Evolutionary conservation across 2,888 invertebrate species (phyloP).

Genomic region (Dioctria linearis): DNA sequence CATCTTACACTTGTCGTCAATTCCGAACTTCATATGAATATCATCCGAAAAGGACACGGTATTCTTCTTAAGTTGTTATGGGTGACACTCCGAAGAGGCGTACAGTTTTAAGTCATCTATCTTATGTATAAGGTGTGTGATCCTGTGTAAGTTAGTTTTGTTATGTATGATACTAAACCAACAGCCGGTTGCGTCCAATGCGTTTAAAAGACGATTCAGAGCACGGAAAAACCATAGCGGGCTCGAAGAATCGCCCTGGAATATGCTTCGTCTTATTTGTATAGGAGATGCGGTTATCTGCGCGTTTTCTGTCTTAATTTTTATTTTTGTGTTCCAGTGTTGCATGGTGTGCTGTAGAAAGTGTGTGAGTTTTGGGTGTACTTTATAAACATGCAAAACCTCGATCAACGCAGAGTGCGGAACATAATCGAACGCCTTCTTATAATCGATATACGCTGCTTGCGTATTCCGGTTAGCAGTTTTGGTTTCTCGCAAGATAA

Average conservation of each 20-base stretch:
- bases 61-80: constrained; percentile 4
- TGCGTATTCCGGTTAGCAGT: constrained; percentile 20
- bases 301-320: background rate
- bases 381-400: constrained; percentile 33
- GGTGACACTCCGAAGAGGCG: background rate
- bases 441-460: constrained; percentile 31
- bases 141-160: background rate
- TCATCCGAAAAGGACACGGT: constrained; percentile 1
- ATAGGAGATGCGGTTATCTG: background rate
- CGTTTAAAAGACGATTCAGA: constrained; percentile 21
- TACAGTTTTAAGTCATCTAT: constrained; percentile 39
- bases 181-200: background rate
- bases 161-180: constrained; percentile 7
- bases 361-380: constrained; percentile 7
- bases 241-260: constrained; percentile 31
- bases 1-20: background rate
- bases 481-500: constrained; percentile 14
- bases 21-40: constrained; percentile 36
- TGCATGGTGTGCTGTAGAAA: constrained; percentile 23
- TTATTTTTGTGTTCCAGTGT: constrained; percentile 31
- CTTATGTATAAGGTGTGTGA: constrained; percentile 34
- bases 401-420: constrained; percentile 28
- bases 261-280: background rate
- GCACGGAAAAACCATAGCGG: constrained; percentile 32
- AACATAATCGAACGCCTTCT: constrained; percentile 24